A percentile compares a stretch with the other conserved stretches of the same genome.
phyloP scores from a whole-genome alignment of 1,140 invertebrate species.

The Anagrus nilaparvatae region DNA sequence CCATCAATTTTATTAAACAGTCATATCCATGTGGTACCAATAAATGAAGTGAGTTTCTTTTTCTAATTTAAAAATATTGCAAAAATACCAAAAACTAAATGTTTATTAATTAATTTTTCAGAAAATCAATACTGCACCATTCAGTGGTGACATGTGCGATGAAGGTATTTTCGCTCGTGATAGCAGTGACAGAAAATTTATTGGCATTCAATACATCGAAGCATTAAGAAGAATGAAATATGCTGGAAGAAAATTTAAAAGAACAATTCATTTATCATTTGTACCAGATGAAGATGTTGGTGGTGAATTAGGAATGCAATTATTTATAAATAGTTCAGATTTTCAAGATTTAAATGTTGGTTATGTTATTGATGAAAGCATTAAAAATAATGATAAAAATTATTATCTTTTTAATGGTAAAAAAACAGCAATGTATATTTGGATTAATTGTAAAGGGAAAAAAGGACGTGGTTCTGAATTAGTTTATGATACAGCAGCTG shows the following conservation, averaged over 20 bases:
- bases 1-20: constrained; percentile 77
- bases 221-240: constrained; percentile 57
- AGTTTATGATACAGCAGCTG: constrained; percentile 65
- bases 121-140: too few species aligned
- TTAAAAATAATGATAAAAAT: too few species aligned
- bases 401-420: constrained; percentile 55
- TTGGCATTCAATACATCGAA: constrained; percentile 69
- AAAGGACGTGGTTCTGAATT: constrained; percentile 79
- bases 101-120: too few species aligned
- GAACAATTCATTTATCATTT: constrained; percentile 70
- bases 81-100: too few species aligned
- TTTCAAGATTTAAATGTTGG: constrained; percentile 56
- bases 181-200: constrained; percentile 74
- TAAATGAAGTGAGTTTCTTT: constrained; percentile 67
- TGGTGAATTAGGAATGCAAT: constrained; percentile 43
- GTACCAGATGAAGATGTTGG: constrained; percentile 56
- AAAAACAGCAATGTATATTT: constrained; percentile 47
- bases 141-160: constrained; percentile 60
- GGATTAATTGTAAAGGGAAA: constrained; percentile 59
- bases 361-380: constrained; percentile 59
- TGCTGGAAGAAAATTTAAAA: constrained; percentile 43
- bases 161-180: constrained; percentile 71
- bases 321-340: constrained; percentile 45
- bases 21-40: constrained; percentile 93
- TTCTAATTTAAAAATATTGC: too few species aligned